A percentile compares a stretch with the other conserved stretches of the same genome.
These are phyloP conservation scores for Neoarius graeffei DNA, from an alignment of 2,113 vertebrate species.

Conservation along the genomic window DNA sequence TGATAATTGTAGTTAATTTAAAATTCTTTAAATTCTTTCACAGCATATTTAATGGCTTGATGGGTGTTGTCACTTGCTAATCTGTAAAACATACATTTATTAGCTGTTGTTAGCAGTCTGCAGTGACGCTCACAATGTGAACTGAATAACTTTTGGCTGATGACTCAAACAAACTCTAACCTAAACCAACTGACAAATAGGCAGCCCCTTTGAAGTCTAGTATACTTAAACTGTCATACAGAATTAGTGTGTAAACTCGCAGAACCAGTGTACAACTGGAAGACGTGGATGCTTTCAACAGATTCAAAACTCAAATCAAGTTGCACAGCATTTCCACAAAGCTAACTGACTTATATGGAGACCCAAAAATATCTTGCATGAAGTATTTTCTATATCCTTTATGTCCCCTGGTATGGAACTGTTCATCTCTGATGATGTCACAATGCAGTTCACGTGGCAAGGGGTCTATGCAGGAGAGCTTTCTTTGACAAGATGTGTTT, in stretches of 20 bases:
- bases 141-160: conserved; percentile 28
- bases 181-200: conserved; percentile 38
- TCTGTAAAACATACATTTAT: not conserved
- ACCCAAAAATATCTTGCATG: not conserved
- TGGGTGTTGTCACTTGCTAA: not conserved
- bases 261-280: conserved; percentile 2
- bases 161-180: conserved; percentile 11
- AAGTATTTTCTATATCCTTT: not conserved
- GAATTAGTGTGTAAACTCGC: conserved; percentile 12
- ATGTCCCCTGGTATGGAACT: conserved; percentile 32
- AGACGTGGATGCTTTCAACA: not conserved
- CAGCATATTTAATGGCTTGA: not conserved
- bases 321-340: not conserved
- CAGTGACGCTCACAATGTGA: not conserved
- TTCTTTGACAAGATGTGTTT: conserved; percentile 50
- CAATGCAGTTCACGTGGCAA: conserved; percentile 23
- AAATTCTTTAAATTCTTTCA: too few relatives aligned
- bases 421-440: conserved; percentile 43
- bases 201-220: not conserved
- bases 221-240: conserved; percentile 35
- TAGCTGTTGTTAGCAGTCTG: not conserved
- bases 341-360: not conserved
- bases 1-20: too few relatives aligned
- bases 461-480: conserved; percentile 40
- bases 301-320: not conserved